phyloP scores from a whole-genome alignment of 2,113 vertebrate genomes.

The Ramphastos sulfuratus region DNA sequence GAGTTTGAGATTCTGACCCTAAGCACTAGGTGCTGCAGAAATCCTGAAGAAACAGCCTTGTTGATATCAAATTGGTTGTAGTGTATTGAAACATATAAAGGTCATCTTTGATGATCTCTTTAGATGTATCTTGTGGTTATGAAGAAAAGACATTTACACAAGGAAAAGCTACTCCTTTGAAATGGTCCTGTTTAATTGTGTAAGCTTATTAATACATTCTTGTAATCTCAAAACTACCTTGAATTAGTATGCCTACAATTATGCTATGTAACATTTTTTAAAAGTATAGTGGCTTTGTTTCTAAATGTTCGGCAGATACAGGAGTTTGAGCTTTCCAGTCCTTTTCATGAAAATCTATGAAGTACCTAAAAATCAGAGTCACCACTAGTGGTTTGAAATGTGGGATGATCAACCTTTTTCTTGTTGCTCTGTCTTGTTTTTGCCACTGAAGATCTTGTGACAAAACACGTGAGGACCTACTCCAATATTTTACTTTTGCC shows the following conservation, averaged over 20 bases:
- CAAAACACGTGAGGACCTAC: background rate
- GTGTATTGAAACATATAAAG: background rate
- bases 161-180: background rate
- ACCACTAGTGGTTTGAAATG: background rate
- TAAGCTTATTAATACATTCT: background rate
- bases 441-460: background rate
- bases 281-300: background rate
- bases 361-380: background rate
- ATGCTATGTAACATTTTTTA: background rate
- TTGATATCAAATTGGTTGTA: background rate
- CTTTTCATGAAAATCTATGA: background rate
- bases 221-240: background rate
- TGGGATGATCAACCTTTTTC: background rate
- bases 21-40: background rate
- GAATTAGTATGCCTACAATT: background rate
- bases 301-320: background rate
- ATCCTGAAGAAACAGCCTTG: background rate
- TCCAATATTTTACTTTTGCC: background rate
- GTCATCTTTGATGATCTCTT: background rate
- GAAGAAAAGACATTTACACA: background rate
- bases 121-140: background rate
- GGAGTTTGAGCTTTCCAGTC: background rate
- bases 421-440: background rate
- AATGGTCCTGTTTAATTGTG: background rate
- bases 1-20: background rate